Evolutionary conservation across 64 coral and sea anemone genomes (phyloP).

Genomic region (Actinia equina): DNA sequence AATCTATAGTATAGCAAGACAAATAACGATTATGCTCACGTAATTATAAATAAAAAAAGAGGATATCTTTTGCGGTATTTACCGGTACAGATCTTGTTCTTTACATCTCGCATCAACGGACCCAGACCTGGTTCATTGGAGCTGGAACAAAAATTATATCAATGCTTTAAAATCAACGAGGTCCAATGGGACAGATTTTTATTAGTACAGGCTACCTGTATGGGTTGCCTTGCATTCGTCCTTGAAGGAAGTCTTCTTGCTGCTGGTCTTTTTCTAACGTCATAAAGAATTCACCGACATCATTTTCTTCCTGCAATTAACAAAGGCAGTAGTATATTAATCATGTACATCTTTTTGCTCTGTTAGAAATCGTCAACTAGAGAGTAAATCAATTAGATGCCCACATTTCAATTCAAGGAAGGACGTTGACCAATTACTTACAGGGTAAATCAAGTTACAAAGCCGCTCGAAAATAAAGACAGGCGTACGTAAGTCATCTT

Average conservation of each 20-base stretch:
- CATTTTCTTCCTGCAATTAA: conserved; percentile 78
- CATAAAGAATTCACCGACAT: conserved; percentile 94
- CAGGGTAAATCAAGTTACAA: conserved; percentile 96
- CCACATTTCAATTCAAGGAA: too few relatives aligned
- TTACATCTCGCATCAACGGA: conserved; percentile 95
- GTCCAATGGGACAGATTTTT: too few relatives aligned
- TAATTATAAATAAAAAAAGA: not conserved
- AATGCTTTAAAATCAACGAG: not conserved
- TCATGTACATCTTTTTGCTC: not conserved
- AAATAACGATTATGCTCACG: not conserved
- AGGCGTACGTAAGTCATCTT: conserved; percentile 95
- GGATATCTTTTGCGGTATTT: not conserved
- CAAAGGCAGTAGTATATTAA: not conserved
- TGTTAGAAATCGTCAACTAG: not conserved
- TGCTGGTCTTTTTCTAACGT: conserved; percentile 94
- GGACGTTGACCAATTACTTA: conserved; percentile 21
- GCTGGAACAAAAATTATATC: conserved; percentile 36
- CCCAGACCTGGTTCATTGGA: conserved; percentile 94
- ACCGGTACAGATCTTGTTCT: conserved; percentile 99
- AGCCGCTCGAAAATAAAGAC: conserved; percentile 97
- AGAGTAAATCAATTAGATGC: not conserved
- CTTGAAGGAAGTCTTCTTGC: conserved; percentile 96
- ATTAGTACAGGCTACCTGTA: conserved; percentile 52
- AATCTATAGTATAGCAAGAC: conserved; percentile 54
- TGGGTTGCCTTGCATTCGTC: conserved; percentile 98